Conservation (phyloP, 2,797 vertebrate genomes). For the Dromococcyx pavoninus region DNA sequence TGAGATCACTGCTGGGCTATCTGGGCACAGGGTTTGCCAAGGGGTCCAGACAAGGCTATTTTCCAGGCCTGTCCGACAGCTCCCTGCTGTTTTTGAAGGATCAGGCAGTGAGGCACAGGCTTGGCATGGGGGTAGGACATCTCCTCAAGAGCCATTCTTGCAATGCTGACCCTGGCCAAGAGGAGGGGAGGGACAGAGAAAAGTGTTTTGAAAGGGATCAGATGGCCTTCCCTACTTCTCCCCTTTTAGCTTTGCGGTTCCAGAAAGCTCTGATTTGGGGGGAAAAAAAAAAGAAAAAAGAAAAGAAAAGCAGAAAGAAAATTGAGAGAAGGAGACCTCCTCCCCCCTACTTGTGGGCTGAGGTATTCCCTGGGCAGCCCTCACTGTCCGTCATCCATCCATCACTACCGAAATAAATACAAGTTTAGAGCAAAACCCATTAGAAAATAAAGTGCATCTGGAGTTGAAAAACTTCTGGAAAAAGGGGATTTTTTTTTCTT, state of each 20-base stretch:
- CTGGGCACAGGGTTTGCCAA: background rate
- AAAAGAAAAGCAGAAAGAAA: background rate
- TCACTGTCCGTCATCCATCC: constrained; percentile 6
- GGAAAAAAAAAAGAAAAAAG: background rate
- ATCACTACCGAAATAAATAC: constrained; percentile 42
- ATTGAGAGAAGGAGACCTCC: constrained; percentile 12
- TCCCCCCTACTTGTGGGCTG: background rate
- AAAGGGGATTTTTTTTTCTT: constrained; percentile 18
- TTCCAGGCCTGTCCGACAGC: background rate
- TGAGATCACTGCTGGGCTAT: background rate
- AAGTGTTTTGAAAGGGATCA: background rate
- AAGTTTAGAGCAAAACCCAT: constrained; percentile 39
- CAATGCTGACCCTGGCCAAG: background rate
- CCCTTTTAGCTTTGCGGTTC: background rate
- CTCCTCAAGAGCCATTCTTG: background rate
- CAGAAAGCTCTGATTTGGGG: background rate
- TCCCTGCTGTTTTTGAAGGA: background rate
- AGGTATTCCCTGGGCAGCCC: constrained; percentile 41
- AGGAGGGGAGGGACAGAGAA: background rate
- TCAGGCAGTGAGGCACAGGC: background rate
- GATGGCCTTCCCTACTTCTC: background rate
- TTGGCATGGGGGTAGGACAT: background rate
- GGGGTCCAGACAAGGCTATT: background rate
- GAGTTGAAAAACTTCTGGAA: constrained; percentile 7
- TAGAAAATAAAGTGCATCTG: constrained; percentile 54